Base-by-base conservation (phyloP, 2,113 vertebrate species). In the Chionis minor region DNA sequence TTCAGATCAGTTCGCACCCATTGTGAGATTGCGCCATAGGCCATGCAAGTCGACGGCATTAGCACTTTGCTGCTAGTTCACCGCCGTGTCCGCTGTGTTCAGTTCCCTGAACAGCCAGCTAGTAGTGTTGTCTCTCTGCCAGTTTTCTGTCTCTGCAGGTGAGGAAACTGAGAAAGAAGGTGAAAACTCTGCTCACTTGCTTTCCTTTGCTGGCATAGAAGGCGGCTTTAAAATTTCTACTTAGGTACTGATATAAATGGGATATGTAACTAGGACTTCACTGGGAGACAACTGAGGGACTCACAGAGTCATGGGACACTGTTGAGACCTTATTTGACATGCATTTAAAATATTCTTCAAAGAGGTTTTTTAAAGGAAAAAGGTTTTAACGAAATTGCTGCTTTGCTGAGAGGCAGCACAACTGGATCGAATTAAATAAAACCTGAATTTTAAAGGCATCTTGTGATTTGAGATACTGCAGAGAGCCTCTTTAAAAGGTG, bases 381-480 rank as follows among this genome's bases (percentile, higher is more conserved):
- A 38, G 33, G 13, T 45, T 90, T 86, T 71, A 71, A 65, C 42
- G 78, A 71, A 90, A 88, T 62, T 62, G 35, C n/a, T 67, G 69
- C 38, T 95, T 95, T 86, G 47, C 61, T 86, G 63, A 67, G 44
- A 83, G 51, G 67, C 69, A 86, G 69, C 44, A 75, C 63, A 81
- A 95, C 74, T 84, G 93, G 89, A 92, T 94, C 47, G n/a, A 92
- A 74, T 91, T 74, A 89, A 91, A 89, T 87, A 89, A 84, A 95
- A 54, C 23, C 38, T 63, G 77, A 78, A 74, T 93, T 95, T 96
- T 81, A 93, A 93, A 95, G 86, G 82, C 47, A 65, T 73, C 40
- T 56, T 81, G 92, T 93, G 95, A 90, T 88, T 95, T 89, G 90
- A 92, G 47, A 92, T 84, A 55, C 65, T 91, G 73, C 81, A 94